Evolutionary conservation across 1,140 invertebrate species (phyloP).

Genomic region (Pseudoatta argentina): DNA sequence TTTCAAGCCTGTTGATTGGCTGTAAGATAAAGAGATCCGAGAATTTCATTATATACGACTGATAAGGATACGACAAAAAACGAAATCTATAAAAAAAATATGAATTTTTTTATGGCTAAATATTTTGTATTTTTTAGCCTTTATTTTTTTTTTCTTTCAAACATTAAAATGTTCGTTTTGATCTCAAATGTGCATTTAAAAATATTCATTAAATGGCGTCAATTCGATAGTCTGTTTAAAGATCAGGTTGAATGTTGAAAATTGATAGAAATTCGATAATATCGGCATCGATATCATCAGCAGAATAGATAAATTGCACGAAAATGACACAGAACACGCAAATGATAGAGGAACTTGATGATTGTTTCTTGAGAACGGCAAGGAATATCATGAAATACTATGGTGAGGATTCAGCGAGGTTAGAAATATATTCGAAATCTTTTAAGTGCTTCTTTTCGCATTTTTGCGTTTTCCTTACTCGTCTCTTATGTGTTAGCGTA

Average conservation of each 20-base stretch:
- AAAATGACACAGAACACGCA: conserved; percentile 55
- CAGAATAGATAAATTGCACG: not conserved
- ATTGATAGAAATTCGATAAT: too few relatives aligned
- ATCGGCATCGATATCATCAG: not conserved
- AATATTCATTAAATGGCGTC: too few relatives aligned
- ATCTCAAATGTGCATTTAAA: too few relatives aligned
- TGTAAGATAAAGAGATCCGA: too few relatives aligned
- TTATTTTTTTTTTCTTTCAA: too few relatives aligned
- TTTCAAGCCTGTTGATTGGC: too few relatives aligned
- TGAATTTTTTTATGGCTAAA: not conserved
- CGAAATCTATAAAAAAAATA: too few relatives aligned
- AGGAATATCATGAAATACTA: conserved; percentile 68
- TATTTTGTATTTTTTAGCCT: too few relatives aligned
- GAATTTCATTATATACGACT: too few relatives aligned
- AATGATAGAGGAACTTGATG: conserved; percentile 49
- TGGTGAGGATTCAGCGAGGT: conserved; percentile 66
- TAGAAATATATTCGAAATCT: not conserved
- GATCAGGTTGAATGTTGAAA: not conserved
- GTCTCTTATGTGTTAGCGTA: not conserved
- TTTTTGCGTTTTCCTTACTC: not conserved
- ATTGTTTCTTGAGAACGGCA: conserved; percentile 70
- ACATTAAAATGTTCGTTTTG: too few relatives aligned
- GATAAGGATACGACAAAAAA: too few relatives aligned
- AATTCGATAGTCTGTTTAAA: not conserved
- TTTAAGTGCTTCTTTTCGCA: not conserved